A percentile compares a stretch with the other conserved stretches of the same genome.
Evolutionary conservation across 2,888 invertebrate genomes (phyloP).

Genomic region (Malacosoma neustria): DNA sequence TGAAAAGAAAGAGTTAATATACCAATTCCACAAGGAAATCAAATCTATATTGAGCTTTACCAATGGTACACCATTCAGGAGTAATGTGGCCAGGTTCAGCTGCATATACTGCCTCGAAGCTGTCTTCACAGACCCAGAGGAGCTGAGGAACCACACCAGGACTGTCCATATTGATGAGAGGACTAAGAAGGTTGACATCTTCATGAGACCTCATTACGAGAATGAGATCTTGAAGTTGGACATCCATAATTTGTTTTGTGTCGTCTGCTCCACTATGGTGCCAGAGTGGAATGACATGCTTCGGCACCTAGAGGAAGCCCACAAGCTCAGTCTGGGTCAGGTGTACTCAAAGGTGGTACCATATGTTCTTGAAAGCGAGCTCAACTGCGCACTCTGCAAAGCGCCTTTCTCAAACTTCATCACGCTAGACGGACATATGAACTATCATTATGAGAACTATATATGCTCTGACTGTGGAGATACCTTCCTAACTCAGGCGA

Average conservation of each 20-base stretch:
- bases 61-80: constrained; percentile 43
- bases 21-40: constrained; percentile 30
- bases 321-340: constrained; percentile 26
- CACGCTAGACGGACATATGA: constrained; percentile 47
- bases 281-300: constrained; percentile 40
- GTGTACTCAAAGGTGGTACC: constrained; percentile 37
- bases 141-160: constrained; percentile 31
- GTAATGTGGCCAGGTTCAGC: constrained; percentile 21
- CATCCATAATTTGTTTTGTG: constrained; percentile 32
- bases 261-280: constrained; percentile 21
- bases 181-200: constrained; percentile 23
- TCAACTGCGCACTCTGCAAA: constrained; percentile 35
- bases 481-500: constrained; percentile 24
- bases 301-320: constrained; percentile 29
- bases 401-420: constrained; percentile 26
- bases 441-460: constrained; percentile 43
- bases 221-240: constrained; percentile 48
- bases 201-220: constrained; percentile 33
- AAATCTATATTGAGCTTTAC: constrained; percentile 33
- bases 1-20: constrained; percentile 6
- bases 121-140: constrained; percentile 29
- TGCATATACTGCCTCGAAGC: constrained; percentile 40
- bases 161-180: constrained; percentile 23
- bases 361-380: constrained; percentile 20
- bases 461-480: constrained; percentile 48